These are phyloP conservation scores for Delia radicum DNA, from an alignment of 1,140 invertebrate species.

Conservation along the genomic window DNA sequence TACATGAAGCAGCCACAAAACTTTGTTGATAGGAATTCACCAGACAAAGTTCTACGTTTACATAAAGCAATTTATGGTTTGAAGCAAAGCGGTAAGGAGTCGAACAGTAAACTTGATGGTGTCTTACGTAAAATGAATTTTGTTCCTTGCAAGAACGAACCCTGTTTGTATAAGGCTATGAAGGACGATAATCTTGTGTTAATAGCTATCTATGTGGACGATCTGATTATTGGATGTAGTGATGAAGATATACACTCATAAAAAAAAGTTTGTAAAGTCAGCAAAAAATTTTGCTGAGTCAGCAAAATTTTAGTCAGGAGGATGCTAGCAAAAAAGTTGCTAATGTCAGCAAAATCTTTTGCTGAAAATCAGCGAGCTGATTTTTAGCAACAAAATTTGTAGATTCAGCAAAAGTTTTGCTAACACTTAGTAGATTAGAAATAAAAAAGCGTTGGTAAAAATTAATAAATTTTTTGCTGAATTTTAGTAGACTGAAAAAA, in stretches of 20 bases:
- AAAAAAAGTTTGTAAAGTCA: too few relatives aligned
- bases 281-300: too few relatives aligned
- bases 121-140: not conserved
- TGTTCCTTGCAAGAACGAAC: not conserved
- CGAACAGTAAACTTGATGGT: not conserved
- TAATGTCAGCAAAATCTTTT: too few relatives aligned
- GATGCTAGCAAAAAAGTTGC: too few relatives aligned
- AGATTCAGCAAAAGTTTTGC: too few relatives aligned
- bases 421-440: too few relatives aligned
- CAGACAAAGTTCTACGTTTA: not conserved
- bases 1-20: slow-evolving; percentile 29
- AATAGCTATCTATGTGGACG: not conserved
- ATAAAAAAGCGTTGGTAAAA: too few relatives aligned
- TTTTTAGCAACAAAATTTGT: too few relatives aligned
- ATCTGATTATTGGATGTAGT: slow-evolving; percentile 25
- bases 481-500: too few relatives aligned
- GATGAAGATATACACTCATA: slow-evolving; percentile 36
- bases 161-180: not conserved
- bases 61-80: slow-evolving; percentile 26
- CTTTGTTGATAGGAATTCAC: not conserved
- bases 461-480: too few relatives aligned
- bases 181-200: not conserved
- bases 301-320: too few relatives aligned
- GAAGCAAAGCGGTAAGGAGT: not conserved
- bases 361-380: too few relatives aligned